Evolutionary conservation across 2,113 vertebrate genomes (phyloP).

Genomic region (Poeciliopsis occidentalis): DNA sequence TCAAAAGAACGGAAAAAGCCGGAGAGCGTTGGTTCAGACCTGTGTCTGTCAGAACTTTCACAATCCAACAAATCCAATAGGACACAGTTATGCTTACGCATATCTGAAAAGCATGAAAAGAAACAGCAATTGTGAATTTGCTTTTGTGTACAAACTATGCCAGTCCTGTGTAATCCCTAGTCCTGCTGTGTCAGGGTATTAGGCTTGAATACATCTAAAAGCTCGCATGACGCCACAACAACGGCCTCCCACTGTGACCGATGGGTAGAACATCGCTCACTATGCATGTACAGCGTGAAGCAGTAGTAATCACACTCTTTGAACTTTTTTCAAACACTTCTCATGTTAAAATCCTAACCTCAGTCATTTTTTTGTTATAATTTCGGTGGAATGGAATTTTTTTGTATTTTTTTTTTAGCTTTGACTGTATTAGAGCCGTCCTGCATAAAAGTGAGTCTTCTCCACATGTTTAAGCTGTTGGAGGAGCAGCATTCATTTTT

Average conservation of each 20-base stretch:
- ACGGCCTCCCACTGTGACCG: not conserved
- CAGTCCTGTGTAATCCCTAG: too few species aligned
- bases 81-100: not conserved
- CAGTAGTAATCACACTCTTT: not conserved
- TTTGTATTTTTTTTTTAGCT: too few species aligned
- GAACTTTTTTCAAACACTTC: not conserved
- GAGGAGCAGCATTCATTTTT: too few species aligned
- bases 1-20: not conserved
- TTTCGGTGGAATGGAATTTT: too few species aligned
- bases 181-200: too few species aligned
- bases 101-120: not conserved
- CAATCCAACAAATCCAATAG: not conserved
- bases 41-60: not conserved
- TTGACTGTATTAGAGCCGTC: too few species aligned
- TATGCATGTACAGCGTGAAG: not conserved
- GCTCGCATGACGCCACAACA: not conserved
- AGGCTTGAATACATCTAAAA: not conserved
- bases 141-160: too few species aligned
- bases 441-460: too few species aligned
- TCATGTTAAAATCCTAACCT: too few species aligned
- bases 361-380: too few species aligned
- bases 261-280: not conserved
- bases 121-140: not conserved
- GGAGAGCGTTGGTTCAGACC: not conserved
- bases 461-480: too few species aligned